These are phyloP conservation scores for Onychomys arenicola DNA, from an alignment of 2,797 vertebrate species.

Conservation along the genomic window DNA sequence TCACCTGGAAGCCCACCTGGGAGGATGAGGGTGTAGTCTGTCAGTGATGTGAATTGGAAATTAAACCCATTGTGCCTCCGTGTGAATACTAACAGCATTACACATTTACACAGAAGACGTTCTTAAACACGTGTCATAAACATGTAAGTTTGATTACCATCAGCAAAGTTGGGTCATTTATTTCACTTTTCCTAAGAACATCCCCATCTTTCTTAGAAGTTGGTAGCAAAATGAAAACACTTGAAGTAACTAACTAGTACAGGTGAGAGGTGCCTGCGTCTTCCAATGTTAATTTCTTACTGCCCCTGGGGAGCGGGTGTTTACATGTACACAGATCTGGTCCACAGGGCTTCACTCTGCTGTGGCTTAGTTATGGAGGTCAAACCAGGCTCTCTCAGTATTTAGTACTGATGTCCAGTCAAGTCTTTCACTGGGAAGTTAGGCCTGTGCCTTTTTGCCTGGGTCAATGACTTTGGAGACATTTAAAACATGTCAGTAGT, in stretches of 20 bases:
- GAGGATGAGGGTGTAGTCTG: neutral
- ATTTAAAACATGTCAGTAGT: neutral
- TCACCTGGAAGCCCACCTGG: neutral
- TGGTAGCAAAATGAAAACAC: slow-evolving; percentile 15
- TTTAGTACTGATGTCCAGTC: neutral
- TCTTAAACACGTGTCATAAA: slow-evolving; percentile 4
- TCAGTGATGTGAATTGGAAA: slow-evolving; percentile 38
- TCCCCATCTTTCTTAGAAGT: neutral
- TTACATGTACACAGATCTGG: neutral
- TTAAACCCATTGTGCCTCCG: neutral
- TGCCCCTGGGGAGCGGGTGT: no score
- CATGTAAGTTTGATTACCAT: slow-evolving; percentile 1
- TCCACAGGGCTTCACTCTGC: neutral
- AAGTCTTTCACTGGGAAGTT: neutral
- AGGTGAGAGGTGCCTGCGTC: neutral
- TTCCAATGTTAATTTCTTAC: neutral
- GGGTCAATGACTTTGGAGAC: neutral
- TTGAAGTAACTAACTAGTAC: neutral
- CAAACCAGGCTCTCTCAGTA: neutral
- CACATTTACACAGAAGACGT: neutral
- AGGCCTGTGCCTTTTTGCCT: neutral
- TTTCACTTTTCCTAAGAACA: slow-evolving; percentile 26
- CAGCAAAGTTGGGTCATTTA: neutral
- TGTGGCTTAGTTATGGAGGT: neutral
- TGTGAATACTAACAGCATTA: neutral